These are phyloP conservation scores for Myotis davidii DNA, from an alignment of 2,113 vertebrate genomes.

Conservation along the genomic window DNA sequence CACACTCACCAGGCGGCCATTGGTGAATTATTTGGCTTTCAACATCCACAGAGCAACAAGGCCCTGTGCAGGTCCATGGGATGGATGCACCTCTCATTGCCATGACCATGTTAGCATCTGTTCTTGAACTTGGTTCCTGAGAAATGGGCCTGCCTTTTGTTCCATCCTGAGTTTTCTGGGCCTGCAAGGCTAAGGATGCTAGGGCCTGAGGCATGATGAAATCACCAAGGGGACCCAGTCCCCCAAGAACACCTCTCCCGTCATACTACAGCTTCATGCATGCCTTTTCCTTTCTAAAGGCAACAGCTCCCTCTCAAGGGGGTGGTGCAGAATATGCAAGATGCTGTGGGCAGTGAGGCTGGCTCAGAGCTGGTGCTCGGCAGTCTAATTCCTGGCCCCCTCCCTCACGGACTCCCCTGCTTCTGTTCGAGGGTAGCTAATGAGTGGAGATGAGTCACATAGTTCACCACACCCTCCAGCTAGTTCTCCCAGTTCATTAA, in stretches of 20 bases:
- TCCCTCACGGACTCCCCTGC: not conserved
- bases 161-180: not conserved
- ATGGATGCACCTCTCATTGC: not conserved
- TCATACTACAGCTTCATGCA: not conserved
- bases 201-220: not conserved
- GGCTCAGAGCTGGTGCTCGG: not conserved
- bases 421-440: not conserved
- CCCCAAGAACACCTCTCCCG: not conserved
- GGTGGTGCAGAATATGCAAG: not conserved
- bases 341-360: not conserved
- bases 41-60: not conserved
- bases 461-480: constrained; percentile 15
- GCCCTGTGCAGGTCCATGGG: fast-evolving
- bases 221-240: not conserved
- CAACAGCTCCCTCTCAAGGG: not conserved
- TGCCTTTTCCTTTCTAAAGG: not conserved
- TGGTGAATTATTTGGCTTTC: not conserved
- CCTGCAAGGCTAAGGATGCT: not conserved
- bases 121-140: not conserved
- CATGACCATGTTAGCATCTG: not conserved
- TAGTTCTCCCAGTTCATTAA: constrained; percentile 38
- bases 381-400: not conserved
- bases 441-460: constrained; percentile 37
- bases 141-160: not conserved
- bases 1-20: not conserved